Conservation (phyloP, 2,113 vertebrate genomes). For the Pholis gunnellus region DNA sequence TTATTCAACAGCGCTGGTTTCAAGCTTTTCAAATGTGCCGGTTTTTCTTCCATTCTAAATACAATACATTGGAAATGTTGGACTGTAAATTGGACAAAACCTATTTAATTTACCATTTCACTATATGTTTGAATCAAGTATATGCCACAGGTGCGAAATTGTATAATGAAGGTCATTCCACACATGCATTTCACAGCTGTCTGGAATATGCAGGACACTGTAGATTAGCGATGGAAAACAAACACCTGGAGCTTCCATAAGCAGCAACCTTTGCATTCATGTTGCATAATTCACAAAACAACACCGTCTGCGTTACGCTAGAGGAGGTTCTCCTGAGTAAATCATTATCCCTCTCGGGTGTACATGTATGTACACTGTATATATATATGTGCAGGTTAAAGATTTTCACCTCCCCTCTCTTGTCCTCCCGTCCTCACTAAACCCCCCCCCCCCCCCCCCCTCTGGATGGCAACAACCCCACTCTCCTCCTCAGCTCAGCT, state of each 20-base stretch:
- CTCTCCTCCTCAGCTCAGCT: slow-evolving; percentile 89
- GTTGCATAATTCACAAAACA: neutral
- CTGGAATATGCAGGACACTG: neutral
- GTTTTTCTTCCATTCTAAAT: neutral
- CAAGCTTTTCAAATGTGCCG: neutral
- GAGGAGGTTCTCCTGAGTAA: slow-evolving; percentile 8
- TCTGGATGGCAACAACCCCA: slow-evolving; percentile 13
- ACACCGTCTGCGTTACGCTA: neutral
- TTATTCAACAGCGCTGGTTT: neutral
- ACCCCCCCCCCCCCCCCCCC: slow-evolving; percentile 7
- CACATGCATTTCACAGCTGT: slow-evolving; percentile 1
- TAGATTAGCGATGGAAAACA: neutral
- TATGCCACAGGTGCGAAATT: neutral
- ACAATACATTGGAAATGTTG: neutral
- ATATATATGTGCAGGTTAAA: slow-evolving; percentile 12
- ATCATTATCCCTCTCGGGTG: neutral
- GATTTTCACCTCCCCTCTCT: slow-evolving; percentile 4
- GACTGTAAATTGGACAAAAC: neutral
- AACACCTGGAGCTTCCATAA: slow-evolving; percentile 5
- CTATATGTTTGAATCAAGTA: neutral
- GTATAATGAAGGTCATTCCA: neutral
- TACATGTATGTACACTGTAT: neutral
- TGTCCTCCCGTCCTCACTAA: neutral
- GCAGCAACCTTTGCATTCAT: neutral
- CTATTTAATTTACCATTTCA: neutral